Percentiles rank a stretch among this genome's conserved stretches.
Evolutionary conservation across 2,113 vertebrate genomes (phyloP).

Genomic region (Spea multiplicata): DNA sequence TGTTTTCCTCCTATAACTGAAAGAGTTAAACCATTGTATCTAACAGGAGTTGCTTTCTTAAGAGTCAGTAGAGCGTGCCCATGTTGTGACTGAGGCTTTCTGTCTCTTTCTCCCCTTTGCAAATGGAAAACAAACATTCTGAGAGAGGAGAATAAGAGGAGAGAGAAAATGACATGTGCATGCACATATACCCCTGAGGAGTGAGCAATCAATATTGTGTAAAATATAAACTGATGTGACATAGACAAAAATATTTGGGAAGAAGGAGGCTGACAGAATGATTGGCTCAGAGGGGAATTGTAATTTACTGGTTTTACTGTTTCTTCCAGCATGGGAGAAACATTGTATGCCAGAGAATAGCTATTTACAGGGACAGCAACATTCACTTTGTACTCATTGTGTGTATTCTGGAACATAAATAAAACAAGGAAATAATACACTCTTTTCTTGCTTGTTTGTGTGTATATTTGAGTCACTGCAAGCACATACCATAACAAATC

Average conservation of each 20-base stretch:
- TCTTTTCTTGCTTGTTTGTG: too few species aligned
- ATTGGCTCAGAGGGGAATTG: conserved; percentile 41
- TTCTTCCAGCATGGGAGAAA: background rate
- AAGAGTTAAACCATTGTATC: background rate
- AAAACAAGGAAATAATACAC: background rate
- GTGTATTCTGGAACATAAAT: background rate
- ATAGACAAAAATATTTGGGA: conserved; percentile 41
- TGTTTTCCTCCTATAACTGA: background rate
- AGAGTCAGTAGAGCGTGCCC: conserved; percentile 39
- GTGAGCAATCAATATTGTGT: conserved; percentile 45
- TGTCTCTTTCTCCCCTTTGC: conserved; percentile 43
- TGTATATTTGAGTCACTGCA: too few species aligned
- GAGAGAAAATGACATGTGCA: conserved; percentile 30
- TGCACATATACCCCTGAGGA: conserved; percentile 41
- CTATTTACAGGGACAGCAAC: conserved; percentile 9
- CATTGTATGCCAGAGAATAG: conserved; percentile 1
- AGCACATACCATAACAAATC: too few species aligned
- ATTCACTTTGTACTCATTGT: background rate
- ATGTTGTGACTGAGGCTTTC: conserved; percentile 43
- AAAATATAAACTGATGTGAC: conserved; percentile 37
- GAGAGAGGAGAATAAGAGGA: conserved; percentile 17
- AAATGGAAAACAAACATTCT: conserved; percentile 51
- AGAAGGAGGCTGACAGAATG: conserved; percentile 8
- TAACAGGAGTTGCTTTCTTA: conserved; percentile 27
- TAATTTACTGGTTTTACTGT: background rate